Percentiles rank a stretch among this genome's conserved stretches.
Conservation (phyloP, 2,113 vertebrate species). For the Cynopterus brachyotis region DNA sequence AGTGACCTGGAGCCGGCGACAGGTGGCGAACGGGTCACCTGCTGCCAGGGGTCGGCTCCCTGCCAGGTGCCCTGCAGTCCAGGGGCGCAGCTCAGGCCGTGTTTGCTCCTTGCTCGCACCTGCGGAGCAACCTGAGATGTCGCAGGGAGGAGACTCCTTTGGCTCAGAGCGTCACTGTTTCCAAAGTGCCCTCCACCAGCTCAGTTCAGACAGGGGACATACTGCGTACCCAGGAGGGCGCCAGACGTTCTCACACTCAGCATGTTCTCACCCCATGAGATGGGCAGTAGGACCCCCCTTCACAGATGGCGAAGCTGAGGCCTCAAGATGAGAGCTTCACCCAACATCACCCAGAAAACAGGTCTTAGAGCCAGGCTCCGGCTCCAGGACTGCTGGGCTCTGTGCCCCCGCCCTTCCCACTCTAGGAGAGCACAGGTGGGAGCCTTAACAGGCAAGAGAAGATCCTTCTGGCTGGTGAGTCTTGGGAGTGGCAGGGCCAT, state of each 20-base stretch:
- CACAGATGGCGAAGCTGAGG: background rate
- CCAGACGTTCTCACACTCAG: background rate
- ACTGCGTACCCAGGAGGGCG: background rate
- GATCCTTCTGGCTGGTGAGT: background rate
- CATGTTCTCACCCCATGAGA: background rate
- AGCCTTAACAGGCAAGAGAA: background rate
- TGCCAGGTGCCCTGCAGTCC: background rate
- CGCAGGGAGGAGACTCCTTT: background rate
- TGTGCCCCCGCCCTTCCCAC: no score
- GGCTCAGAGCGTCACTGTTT: background rate
- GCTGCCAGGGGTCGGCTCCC: conserved; percentile 29
- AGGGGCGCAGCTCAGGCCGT: background rate
- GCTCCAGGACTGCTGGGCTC: background rate
- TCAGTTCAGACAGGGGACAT: background rate
- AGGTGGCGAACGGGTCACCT: conserved; percentile 50
- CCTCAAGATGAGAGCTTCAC: background rate
- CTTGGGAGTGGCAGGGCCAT: background rate
- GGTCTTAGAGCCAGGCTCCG: background rate
- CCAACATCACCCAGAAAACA: background rate
- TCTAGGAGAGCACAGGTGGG: background rate
- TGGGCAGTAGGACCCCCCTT: background rate
- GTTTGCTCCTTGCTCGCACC: background rate
- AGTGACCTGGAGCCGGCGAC: conserved; percentile 29
- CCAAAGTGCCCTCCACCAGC: background rate
- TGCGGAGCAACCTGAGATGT: background rate